Base-by-base conservation (phyloP, 2,113 vertebrate genomes). In the Oncorhynchus tshawytscha region DNA sequence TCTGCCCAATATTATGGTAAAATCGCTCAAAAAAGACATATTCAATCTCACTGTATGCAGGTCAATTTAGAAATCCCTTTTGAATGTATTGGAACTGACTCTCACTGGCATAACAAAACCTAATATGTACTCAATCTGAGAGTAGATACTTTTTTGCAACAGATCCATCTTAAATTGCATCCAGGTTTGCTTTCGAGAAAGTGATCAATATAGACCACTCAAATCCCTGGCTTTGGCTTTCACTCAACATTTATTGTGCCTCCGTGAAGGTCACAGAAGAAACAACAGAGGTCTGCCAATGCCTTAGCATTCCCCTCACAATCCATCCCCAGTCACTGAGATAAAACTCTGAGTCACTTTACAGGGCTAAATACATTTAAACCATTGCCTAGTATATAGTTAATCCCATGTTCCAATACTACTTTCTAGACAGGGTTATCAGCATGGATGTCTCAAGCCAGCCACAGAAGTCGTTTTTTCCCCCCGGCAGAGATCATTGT, bases 221-320 rank as follows among this genome's bases (percentile, higher is more conserved):
- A 76, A 85, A 88, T 80, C 81, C 70, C 79, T 70, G 81, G 74
- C 65, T 73, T 82, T 49, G 78, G 78, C 86, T 87, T 83, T 85
- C 79, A 39, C 73, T 78, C 72, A 2, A 64, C 82, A 75, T 84
- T 83, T 80, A 71, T 15, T 22, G 48, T 74, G 60, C 64, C 82
- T 29, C 3, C 0, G 59, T 89, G 89, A 91, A 92, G 91, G 91
- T 92, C 91, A 89, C 78, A 29, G 45, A 11, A 6, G 24, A 60
- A 73, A 68, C 49, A 57, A 54, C 70, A 77, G 29, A 51, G 31
- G 1, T 39, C 39, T 79, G 87, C 81, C 68, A 79, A 20, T 70
- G 65, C 71, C 78, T 86, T 79, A 77, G 77, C 73, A 84, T 76
- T 82, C 86, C 57, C 54, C 70, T 83, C 83, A 80, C 74, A 12